A percentile compares a stretch with the other conserved stretches of the same genome.
Evolutionary conservation across 2,888 invertebrate genomes (phyloP).

Genomic region (Eledona agricola): DNA sequence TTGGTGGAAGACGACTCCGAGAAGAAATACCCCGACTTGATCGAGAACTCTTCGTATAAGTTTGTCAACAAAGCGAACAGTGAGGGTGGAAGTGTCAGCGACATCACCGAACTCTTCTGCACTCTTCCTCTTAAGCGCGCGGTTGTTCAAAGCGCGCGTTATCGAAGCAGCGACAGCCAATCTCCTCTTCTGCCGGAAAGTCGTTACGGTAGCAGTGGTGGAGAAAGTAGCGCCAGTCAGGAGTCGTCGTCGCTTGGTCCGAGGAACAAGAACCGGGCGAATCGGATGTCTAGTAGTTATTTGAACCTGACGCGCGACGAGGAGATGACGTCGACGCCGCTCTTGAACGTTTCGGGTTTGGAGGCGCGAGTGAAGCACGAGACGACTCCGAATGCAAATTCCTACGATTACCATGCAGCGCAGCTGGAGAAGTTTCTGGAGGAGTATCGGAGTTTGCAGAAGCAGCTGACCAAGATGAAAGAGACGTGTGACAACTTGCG

Average conservation of each 20-base stretch:
- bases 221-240: constrained; percentile 68
- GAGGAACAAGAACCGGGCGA: constrained; percentile 57
- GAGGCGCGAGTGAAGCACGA: constrained; percentile 57
- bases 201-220: constrained; percentile 77
- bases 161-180: constrained; percentile 72
- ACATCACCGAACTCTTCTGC: constrained; percentile 66
- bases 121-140: constrained; percentile 69
- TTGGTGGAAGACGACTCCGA: constrained; percentile 50
- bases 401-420: constrained; percentile 81
- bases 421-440: constrained; percentile 82
- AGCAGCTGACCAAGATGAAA: constrained; percentile 82
- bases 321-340: constrained; percentile 67
- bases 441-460: constrained; percentile 79
- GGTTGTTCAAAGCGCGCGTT: constrained; percentile 53
- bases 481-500: constrained; percentile 77
- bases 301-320: constrained; percentile 71
- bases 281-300: constrained; percentile 72
- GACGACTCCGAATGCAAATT: constrained; percentile 61
- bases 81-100: constrained; percentile 59
- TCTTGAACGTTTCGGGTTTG: constrained; percentile 69
- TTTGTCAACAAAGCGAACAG: constrained; percentile 53
- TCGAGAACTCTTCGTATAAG: constrained; percentile 55
- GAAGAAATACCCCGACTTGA: constrained; percentile 58
- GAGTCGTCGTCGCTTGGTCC: no score
- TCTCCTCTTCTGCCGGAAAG: constrained; percentile 76